These are phyloP conservation scores for Dendrolimus pini DNA, from an alignment of 2,888 invertebrate genomes.

Conservation along the genomic window DNA sequence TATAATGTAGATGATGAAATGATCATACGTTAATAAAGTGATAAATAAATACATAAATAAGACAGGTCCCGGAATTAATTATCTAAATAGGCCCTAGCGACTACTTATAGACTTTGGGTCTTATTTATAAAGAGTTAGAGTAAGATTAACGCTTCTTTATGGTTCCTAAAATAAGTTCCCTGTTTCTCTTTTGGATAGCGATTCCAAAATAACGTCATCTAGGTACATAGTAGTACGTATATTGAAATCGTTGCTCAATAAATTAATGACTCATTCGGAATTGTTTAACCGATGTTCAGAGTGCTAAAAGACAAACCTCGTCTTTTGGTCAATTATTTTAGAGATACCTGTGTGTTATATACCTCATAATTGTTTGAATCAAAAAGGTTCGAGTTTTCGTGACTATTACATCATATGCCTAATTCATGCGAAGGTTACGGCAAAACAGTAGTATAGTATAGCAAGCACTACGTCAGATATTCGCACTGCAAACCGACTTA, in stretches of 20 bases:
- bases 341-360: background rate
- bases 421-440: background rate
- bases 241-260: background rate
- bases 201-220: too few species aligned
- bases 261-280: background rate
- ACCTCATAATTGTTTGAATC: background rate
- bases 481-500: background rate
- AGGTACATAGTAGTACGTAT: too few species aligned
- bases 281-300: background rate
- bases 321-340: too few species aligned
- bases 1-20: too few species aligned
- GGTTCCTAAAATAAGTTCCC: too few species aligned
- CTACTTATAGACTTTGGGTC: background rate
- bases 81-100: too few species aligned
- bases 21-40: too few species aligned
- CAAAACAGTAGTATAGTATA: background rate
- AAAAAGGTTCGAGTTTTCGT: background rate
- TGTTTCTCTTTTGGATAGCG: background rate
- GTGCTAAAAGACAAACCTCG: background rate
- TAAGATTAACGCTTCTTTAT: too few species aligned
- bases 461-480: background rate
- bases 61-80: too few species aligned
- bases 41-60: too few species aligned
- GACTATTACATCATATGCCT: background rate
- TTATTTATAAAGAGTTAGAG: background rate